These are phyloP conservation scores for Meta bourneti DNA, from an alignment of 2,888 invertebrate species.

Conservation along the genomic window DNA sequence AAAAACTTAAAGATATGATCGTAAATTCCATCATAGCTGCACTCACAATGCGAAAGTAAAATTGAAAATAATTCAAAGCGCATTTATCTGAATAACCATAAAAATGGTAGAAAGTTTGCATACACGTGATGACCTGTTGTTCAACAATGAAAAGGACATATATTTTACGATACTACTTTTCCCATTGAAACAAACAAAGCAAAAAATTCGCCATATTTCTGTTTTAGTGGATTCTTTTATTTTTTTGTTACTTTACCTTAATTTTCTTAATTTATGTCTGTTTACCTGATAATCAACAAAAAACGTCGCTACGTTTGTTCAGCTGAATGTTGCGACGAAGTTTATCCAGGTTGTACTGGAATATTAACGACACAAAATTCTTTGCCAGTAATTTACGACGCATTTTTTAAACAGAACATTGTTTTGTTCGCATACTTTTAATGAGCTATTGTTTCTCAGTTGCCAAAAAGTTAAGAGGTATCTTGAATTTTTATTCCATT, in stretches of 20 bases:
- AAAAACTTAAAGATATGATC: conserved; percentile 19
- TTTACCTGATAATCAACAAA: conserved; percentile 46
- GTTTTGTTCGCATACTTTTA: conserved; percentile 65
- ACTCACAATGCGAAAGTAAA: conserved; percentile 56
- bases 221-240: conserved; percentile 29
- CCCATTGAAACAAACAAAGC: conserved; percentile 19
- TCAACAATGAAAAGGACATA: conserved; percentile 63
- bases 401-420: conserved; percentile 68
- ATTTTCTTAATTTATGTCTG: conserved; percentile 73
- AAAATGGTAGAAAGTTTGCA: conserved; percentile 61
- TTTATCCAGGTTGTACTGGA: conserved; percentile 4
- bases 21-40: conserved; percentile 41
- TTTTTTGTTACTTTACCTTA: conserved; percentile 66
- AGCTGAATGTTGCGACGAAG: conserved; percentile 22
- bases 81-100: conserved; percentile 63
- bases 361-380: conserved; percentile 58
- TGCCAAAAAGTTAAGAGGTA: conserved; percentile 6
- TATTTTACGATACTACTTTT: conserved; percentile 34
- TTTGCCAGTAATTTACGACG: conserved; percentile 31
- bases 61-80: conserved; percentile 58
- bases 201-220: conserved; percentile 32
- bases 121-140: conserved; percentile 47
- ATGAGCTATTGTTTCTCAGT: conserved; percentile 50
- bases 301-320: conserved; percentile 51
- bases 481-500: background rate